Conservation (phyloP, 2,888 invertebrate genomes). For the Xanthorhoe spadicearia region DNA sequence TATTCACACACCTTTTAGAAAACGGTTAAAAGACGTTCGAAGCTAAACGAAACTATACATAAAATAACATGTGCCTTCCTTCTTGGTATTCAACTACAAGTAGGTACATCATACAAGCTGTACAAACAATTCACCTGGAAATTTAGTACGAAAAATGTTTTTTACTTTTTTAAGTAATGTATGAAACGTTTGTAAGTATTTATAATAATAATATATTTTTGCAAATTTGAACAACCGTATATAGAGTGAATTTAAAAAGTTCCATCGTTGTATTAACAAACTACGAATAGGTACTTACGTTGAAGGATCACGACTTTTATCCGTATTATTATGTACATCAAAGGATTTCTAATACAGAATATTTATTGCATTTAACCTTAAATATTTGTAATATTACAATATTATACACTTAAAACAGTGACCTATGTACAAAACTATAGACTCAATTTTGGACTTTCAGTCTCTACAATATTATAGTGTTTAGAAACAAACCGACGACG, state of each 20-base stretch:
- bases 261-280: constrained; percentile 56
- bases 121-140: constrained; percentile 10
- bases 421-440: constrained; percentile 83
- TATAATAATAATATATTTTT: constrained; percentile 13
- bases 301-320: constrained; percentile 60
- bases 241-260: constrained; percentile 20
- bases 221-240: constrained; percentile 18
- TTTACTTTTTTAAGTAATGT: not conserved
- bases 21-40: constrained; percentile 74
- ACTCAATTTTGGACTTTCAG: constrained; percentile 84
- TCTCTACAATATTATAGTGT: constrained; percentile 79
- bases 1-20: constrained; percentile 85
- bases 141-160: constrained; percentile 11
- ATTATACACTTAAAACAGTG: constrained; percentile 81
- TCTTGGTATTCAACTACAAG: constrained; percentile 19
- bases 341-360: constrained; percentile 79
- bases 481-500: constrained; percentile 60
- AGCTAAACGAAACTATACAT: constrained; percentile 57
- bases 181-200: constrained; percentile 8
- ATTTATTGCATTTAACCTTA: constrained; percentile 81
- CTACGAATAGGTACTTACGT: constrained; percentile 44
- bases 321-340: constrained; percentile 72
- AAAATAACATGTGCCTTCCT: constrained; percentile 38
- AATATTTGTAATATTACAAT: constrained; percentile 77
- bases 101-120: constrained; percentile 22